These are phyloP conservation scores for Pogonomyrmex californicus DNA, from an alignment of 1,140 invertebrate species.

Conservation along the genomic window DNA sequence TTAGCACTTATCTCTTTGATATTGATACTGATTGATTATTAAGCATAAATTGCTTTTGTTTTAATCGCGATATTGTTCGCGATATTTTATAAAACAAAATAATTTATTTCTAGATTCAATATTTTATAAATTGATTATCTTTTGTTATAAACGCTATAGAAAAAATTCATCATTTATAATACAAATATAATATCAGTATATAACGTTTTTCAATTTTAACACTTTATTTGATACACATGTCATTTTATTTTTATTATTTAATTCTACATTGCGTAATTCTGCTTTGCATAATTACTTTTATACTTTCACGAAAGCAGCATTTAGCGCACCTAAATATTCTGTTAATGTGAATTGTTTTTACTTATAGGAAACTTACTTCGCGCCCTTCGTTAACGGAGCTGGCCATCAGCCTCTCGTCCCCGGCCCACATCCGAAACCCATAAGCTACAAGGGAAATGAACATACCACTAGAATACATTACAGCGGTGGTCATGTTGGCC, in stretches of 20 bases:
- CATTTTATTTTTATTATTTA: not conserved
- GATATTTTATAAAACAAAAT: not conserved
- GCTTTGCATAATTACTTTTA: not conserved
- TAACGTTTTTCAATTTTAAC: not conserved
- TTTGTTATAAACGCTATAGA: not conserved
- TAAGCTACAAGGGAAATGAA: not conserved
- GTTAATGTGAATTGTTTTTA: too few species aligned
- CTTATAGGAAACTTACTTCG: constrained; percentile 1
- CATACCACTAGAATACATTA: constrained; percentile 79
- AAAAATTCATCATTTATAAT: not conserved
- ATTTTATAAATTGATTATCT: not conserved
- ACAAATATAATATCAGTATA: not conserved
- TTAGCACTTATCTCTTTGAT: not conserved
- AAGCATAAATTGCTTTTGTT: not conserved
- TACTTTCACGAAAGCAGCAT: not conserved
- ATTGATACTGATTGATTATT: not conserved
- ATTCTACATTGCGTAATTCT: not conserved
- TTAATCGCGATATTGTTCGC: not conserved
- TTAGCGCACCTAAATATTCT: not conserved
- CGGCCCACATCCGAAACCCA: constrained; percentile 18
- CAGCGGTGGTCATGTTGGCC: constrained; percentile 70
- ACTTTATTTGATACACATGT: not conserved
- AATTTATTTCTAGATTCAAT: not conserved
- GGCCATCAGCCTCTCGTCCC: constrained; percentile 21
- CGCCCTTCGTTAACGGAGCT: not conserved